Percentiles rank a stretch among this genome's conserved stretches.
phyloP scores from a whole-genome alignment of 1,140 invertebrate species.

The Apis laboriosa region DNA sequence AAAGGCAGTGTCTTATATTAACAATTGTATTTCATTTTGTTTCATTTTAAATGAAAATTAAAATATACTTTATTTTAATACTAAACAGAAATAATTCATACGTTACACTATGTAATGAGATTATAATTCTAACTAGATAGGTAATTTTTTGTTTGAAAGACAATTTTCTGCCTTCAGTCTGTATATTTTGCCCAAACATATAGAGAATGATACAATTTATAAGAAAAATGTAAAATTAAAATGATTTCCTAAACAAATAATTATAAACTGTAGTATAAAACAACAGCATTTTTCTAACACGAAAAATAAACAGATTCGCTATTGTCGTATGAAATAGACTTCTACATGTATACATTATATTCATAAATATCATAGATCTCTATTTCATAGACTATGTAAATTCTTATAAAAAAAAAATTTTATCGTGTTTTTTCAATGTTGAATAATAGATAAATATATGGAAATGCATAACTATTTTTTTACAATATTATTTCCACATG shows the following conservation, averaged over 20 bases:
- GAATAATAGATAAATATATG: slow-evolving; percentile 25
- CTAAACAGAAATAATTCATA: slow-evolving; percentile 50
- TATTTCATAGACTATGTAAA: slow-evolving; percentile 35
- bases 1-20: slow-evolving; percentile 51
- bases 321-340: slow-evolving; percentile 45
- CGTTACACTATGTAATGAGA: slow-evolving; percentile 41
- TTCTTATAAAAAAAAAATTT: slow-evolving; percentile 13
- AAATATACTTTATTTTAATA: slow-evolving; percentile 49
- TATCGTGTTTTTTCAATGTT: slow-evolving; percentile 19
- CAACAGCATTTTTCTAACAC: slow-evolving; percentile 18
- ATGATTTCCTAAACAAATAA: slow-evolving; percentile 38
- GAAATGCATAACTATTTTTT: slow-evolving; percentile 34
- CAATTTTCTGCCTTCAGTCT: slow-evolving; percentile 55
- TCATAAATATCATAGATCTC: slow-evolving; percentile 37
- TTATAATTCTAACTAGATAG: slow-evolving; percentile 46
- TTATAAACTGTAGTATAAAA: slow-evolving; percentile 49
- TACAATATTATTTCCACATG: slow-evolving; percentile 27
- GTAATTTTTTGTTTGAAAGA: slow-evolving; percentile 52
- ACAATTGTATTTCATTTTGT: slow-evolving; percentile 35
- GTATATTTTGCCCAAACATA: slow-evolving; percentile 62
- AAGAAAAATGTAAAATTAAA: slow-evolving; percentile 44
- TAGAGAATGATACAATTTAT: slow-evolving; percentile 53
- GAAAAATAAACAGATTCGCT: slow-evolving; percentile 42
- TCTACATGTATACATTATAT: slow-evolving; percentile 24
- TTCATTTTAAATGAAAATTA: slow-evolving; percentile 55